Evolutionary conservation across 1,140 invertebrate genomes (phyloP), one percentile per base, ranked within the genome.

Genomic region (Drepana arcuata): DNA sequence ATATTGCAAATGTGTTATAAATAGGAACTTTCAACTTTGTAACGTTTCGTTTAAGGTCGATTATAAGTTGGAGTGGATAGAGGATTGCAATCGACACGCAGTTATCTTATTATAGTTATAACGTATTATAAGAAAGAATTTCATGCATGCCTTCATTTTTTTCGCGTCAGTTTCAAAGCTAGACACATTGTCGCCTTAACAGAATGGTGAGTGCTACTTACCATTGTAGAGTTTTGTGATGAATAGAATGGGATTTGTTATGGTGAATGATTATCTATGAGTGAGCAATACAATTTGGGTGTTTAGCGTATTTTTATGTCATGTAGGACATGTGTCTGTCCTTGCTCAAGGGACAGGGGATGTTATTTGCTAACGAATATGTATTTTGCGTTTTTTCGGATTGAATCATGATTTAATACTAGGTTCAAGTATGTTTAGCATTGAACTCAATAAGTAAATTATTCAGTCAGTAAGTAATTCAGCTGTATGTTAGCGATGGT

Each of bases 111-210:
- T 62, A 65, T 64, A 57, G 41, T 57, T 60, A 69, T 61, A 63
- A 62, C 57, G 44, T 56, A 65, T 66, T 64, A 55, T 65, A 45
- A 36, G 36, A 42, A 51, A 32, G 58, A 67, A 73, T 70, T 68
- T 70, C 51, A 68, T 59, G 66, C 69, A 52, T 73, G 69, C 69
- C 69, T 63, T 50, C 24, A 48, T 66, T 65, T 60, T 62, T 56
- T 14, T 39, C 24, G 13, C 7, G 21, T 37, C 28, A 32, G 45
- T 16, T 43, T 38, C 38, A 21, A 47, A 52, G 47, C 55, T 55
- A 69, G 57, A 66, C 48, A 44, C 39, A 44, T 58, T 60, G 58
- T 57, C 45, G 45, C 47, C 47, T 38, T 60, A 53, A 40, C 52
- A 18, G 27, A 13, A 14, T 51, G 24, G 16, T 34, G 48, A 59